These are phyloP conservation scores for Phenacoccus solenopsis DNA, from an alignment of 1,140 invertebrate species.

Conservation along the genomic window DNA sequence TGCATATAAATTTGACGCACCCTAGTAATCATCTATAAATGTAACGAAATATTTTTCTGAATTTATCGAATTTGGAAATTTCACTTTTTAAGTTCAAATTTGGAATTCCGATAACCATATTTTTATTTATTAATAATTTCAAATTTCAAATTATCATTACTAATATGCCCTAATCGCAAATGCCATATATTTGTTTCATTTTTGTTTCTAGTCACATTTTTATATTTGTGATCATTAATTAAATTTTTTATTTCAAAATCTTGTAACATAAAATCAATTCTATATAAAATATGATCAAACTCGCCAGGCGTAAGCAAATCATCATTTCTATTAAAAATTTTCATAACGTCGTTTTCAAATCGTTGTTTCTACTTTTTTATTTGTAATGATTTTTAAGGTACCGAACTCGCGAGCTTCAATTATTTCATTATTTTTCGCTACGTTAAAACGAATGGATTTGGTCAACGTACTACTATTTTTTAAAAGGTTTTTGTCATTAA, in stretches of 20 bases:
- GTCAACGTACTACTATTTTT: not conserved
- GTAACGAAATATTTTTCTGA: constrained; percentile 29
- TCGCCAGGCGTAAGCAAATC: not conserved
- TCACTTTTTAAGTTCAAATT: no score
- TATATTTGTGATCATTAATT: no score
- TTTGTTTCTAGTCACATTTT: not conserved
- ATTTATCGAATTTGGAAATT: constrained; percentile 30
- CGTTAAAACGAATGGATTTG: not conserved
- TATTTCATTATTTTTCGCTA: constrained; percentile 7
- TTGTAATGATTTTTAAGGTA: not conserved
- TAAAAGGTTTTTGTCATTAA: not conserved
- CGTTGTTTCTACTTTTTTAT: not conserved
- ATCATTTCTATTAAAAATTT: not conserved
- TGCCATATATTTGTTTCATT: constrained; percentile 14
- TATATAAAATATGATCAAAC: not conserved
- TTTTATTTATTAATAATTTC: not conserved
- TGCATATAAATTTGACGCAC: no score
- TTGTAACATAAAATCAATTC: not conserved
- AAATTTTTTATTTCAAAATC: not conserved
- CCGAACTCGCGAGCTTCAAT: not conserved
- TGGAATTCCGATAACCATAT: constrained; percentile 9
- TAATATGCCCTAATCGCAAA: constrained; percentile 1
- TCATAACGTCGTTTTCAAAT: not conserved
- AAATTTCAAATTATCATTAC: not conserved
- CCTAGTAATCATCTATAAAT: no score